Conservation (phyloP, 2,113 vertebrate species). For the Paracyprichromis sp. region DNA sequence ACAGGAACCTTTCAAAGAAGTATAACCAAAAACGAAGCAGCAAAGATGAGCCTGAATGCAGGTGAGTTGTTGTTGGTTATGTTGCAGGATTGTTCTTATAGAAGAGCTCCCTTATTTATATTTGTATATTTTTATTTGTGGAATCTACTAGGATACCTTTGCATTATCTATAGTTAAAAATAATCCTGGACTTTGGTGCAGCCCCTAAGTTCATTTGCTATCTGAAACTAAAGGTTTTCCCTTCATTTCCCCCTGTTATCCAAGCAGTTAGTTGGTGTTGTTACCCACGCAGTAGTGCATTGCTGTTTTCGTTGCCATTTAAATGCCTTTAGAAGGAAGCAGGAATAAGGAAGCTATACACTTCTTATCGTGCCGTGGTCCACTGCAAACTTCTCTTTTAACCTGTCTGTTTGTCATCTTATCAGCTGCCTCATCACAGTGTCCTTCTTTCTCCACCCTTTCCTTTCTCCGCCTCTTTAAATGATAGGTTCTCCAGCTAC, state of each 20-base stretch:
- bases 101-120: neutral
- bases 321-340: constrained; percentile 33
- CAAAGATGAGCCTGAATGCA: constrained; percentile 85
- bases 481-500: constrained; percentile 78
- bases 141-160: neutral
- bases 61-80: constrained; percentile 62
- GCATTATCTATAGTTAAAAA: neutral
- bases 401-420: neutral
- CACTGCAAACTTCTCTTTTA: neutral
- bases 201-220: neutral
- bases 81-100: neutral
- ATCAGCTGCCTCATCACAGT: constrained; percentile 12
- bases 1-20: constrained; percentile 85
- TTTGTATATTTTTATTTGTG: neutral
- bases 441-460: constrained; percentile 17
- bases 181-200: neutral
- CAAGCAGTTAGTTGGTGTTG: neutral
- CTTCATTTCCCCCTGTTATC: neutral
- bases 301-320: neutral
- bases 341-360: constrained; percentile 32
- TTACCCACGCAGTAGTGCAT: neutral
- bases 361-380: constrained; percentile 8
- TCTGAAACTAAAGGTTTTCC: neutral
- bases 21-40: constrained; percentile 78
- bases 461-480: constrained; percentile 7